These are phyloP conservation scores for Grammomys surdaster DNA, from an alignment of 2,113 vertebrate species.

Conservation along the genomic window DNA sequence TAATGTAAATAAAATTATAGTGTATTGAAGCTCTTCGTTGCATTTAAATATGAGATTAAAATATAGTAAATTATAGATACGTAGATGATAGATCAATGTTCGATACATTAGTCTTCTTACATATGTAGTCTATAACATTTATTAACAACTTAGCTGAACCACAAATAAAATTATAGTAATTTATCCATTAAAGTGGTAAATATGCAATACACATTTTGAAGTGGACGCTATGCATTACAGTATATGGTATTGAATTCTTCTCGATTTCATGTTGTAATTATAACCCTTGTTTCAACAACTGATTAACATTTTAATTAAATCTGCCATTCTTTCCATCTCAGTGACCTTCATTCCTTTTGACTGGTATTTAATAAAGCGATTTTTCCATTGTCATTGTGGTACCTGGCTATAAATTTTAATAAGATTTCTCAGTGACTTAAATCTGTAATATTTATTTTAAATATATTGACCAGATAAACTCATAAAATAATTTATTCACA, in stretches of 20 bases:
- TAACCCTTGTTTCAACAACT: constrained; percentile 85
- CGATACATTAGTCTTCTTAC: not conserved
- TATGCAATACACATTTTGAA: constrained; percentile 78
- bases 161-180: constrained; percentile 21
- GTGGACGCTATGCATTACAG: constrained; percentile 77
- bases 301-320: constrained; percentile 88
- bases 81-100: not conserved
- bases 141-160: not conserved
- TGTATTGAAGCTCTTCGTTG: not conserved
- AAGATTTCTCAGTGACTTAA: constrained; percentile 63
- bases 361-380: constrained; percentile 82
- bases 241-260: constrained; percentile 82
- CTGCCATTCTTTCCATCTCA: constrained; percentile 81
- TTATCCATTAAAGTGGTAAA: constrained; percentile 82
- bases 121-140: not conserved
- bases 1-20: not conserved
- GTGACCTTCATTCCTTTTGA: constrained; percentile 79
- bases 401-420: constrained; percentile 78
- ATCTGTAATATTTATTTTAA: constrained; percentile 63
- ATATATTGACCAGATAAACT: constrained; percentile 13
- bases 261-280: constrained; percentile 85
- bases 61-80: not conserved
- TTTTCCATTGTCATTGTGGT: constrained; percentile 80
- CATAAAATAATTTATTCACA: constrained; percentile 55
- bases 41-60: not conserved